A percentile compares a stretch with the other conserved stretches of the same genome.
Conservation (phyloP, 2,797 vertebrate species). For the Arnoldichthys spilopterus region DNA sequence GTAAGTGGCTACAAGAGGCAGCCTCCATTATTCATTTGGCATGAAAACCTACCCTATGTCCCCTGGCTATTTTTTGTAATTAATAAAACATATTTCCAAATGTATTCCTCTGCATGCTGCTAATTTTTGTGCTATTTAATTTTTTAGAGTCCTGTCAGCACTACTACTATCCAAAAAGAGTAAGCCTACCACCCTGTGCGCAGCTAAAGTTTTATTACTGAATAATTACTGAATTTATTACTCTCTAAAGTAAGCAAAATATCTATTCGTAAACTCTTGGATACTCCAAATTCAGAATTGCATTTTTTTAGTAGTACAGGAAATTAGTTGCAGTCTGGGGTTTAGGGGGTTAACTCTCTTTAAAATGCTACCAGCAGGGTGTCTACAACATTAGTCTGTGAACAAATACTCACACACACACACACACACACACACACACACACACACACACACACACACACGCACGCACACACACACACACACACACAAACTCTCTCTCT, state of each 20-base stretch:
- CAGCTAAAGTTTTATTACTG: too few relatives aligned
- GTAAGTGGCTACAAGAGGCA: neutral
- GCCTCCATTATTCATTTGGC: neutral
- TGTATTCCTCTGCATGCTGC: too few relatives aligned
- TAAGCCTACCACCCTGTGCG: neutral
- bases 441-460: neutral
- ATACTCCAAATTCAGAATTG: too few relatives aligned
- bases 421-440: constrained; percentile 2
- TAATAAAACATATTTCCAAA: neutral
- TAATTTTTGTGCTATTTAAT: too few relatives aligned
- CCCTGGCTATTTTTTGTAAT: neutral
- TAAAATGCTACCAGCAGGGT: constrained; percentile 8
- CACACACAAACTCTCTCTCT: constrained; percentile 8
- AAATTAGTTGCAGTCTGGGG: neutral
- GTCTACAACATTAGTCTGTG: neutral
- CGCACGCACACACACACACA: constrained; percentile 24
- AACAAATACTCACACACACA: neutral
- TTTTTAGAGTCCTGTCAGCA: too few relatives aligned
- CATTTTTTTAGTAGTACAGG: neutral
- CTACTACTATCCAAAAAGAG: neutral
- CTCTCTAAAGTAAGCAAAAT: too few relatives aligned
- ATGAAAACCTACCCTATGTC: neutral
- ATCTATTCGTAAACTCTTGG: too few relatives aligned
- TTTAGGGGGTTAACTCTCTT: neutral
- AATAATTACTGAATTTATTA: too few relatives aligned